Evolutionary conservation across 2,797 vertebrate species (phyloP), one percentile per base, ranked within the genome.

Genomic region (Sylvilagus floridanus): DNA sequence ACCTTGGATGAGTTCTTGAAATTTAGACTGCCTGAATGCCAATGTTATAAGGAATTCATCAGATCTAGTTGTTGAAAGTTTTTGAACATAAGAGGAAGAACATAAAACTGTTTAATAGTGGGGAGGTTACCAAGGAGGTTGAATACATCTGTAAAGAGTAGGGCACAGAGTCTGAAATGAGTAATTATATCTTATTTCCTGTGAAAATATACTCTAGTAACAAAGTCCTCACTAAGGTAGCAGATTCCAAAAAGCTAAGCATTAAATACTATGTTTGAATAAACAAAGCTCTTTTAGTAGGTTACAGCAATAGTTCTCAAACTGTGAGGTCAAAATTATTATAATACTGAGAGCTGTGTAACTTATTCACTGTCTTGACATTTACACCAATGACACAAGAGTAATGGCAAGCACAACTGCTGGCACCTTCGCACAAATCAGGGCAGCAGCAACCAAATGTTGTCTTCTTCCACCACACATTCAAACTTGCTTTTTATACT

Each of bases 31-130:
- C 54, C 54, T 47, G 35, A 37, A 4, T 91, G 66, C 57, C 47
- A 72, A 73, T 11, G 42, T 30, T 54, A 95, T 60, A 78, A 68
- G 37, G 60, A 78, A 73, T 88, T 87, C 57, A 52, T 68, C n/a
- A 91, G 57, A 78, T 32, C 72, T 79, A 87, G 82, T 28, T 78
- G 68, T 19, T 89, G 35, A 89, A 95, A 69, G 50, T 63, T 42
- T 73, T 93, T 93, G 78, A 91, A 60, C 32, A 88, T 57, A 88
- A 87, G 26, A 91, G 19, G 14, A 87, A 73, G 21, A n/a, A 78
- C 19, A 62, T 68, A 84, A 84, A 93, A 76, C 57, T 60, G 24
- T 73, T 52, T 63, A 57, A 16, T 72, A 32, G 28, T 17, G 90
- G 83, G 11, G 32, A 88, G 73, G 30, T 73, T 32, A 93, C 22